Conservation (phyloP, 2,113 vertebrate species). For the Phalacrocorax pelagicus region DNA sequence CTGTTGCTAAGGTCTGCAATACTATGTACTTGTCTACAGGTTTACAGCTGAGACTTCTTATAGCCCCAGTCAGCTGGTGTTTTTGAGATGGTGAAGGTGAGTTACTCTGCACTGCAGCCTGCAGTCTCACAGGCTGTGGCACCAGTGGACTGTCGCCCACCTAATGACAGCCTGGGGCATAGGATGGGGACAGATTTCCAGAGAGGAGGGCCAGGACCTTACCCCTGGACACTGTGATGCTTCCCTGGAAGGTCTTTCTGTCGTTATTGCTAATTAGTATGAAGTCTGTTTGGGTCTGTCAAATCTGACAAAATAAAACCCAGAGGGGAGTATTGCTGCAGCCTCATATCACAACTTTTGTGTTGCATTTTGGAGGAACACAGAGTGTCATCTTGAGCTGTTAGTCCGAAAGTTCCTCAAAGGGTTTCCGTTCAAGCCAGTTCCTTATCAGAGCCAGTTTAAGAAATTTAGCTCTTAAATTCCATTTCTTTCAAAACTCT, state of each 20-base stretch:
- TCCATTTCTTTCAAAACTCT: background rate
- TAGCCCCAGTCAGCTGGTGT: background rate
- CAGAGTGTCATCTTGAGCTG: background rate
- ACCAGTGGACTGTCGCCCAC: background rate
- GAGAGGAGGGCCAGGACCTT: background rate
- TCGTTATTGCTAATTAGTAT: background rate
- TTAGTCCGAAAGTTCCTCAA: background rate
- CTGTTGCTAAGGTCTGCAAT: background rate
- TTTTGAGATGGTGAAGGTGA: background rate
- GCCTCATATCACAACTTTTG: background rate
- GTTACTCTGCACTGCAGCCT: background rate
- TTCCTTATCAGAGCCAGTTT: background rate
- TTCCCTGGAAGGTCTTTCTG: background rate
- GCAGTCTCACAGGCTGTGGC: background rate
- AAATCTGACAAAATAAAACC: background rate
- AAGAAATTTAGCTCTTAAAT: constrained; percentile 16
- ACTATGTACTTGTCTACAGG: background rate
- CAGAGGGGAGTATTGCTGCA: background rate
- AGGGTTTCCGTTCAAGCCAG: background rate
- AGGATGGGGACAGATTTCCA: background rate
- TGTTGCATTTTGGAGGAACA: background rate
- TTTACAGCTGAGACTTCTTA: background rate
- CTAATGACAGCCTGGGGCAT: background rate
- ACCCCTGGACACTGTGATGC: background rate
- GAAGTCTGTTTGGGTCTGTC: background rate